Percentiles rank a stretch among this genome's conserved stretches.
These are phyloP conservation scores for Drosophila tropicalis DNA, from an alignment of 1,140 invertebrate genomes.

Conservation along the genomic window DNA sequence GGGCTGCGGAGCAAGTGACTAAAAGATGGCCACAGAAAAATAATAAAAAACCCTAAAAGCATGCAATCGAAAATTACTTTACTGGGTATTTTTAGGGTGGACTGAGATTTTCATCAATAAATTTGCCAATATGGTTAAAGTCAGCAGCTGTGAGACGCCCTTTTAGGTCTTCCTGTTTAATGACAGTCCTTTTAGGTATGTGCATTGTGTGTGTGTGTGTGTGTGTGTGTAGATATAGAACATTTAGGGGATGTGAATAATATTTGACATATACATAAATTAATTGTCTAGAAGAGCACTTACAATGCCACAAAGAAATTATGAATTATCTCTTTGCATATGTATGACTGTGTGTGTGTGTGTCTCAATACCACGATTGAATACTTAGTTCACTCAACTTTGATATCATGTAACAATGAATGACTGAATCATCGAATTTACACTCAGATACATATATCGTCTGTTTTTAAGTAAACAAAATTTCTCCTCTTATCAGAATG, in stretches of 20 bases:
- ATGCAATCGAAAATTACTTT: background rate
- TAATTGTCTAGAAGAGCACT: conserved; percentile 20
- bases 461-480: conserved; percentile 28
- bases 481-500: conserved; percentile 30
- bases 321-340: background rate
- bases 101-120: background rate
- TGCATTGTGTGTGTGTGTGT: background rate
- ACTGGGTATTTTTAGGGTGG: background rate
- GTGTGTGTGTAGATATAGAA: background rate
- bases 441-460: conserved; percentile 14
- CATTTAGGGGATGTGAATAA: conserved; percentile 1
- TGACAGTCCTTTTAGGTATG: conserved; percentile 41
- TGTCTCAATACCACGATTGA: background rate
- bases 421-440: background rate
- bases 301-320: conserved; percentile 11
- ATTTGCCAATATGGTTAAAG: background rate
- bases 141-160: conserved; percentile 11
- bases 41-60: background rate
- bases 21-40: conserved; percentile 13
- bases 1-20: conserved; percentile 48
- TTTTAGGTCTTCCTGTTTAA: conserved; percentile 65
- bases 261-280: conserved; percentile 28
- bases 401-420: conserved; percentile 26
- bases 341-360: background rate
- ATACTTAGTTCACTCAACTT: conserved; percentile 21